Evolutionary conservation across 2,113 vertebrate genomes (phyloP).

Genomic region (Potamarius usumacintae): DNA sequence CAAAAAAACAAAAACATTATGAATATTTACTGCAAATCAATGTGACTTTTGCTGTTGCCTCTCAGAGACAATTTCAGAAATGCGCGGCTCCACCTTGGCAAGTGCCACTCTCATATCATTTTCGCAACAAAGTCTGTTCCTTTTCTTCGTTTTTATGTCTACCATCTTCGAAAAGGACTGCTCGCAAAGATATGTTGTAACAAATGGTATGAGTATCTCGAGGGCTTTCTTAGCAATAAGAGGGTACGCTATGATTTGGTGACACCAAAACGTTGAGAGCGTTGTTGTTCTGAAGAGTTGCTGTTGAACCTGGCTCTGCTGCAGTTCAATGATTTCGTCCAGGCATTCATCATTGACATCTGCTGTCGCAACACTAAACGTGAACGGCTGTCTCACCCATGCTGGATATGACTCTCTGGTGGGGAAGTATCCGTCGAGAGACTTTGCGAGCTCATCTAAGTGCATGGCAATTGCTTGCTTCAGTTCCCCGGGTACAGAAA

Average conservation of each 20-base stretch:
- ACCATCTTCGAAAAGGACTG: neutral
- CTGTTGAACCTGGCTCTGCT: no score
- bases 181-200: no score
- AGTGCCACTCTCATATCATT: neutral
- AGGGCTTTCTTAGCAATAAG: no score
- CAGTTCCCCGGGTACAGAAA: neutral
- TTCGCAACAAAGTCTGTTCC: neutral
- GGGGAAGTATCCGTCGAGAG: neutral
- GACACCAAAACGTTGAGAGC: neutral
- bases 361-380: no score
- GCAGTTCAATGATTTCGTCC: no score
- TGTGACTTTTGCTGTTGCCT: neutral
- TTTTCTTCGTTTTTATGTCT: neutral
- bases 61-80: neutral
- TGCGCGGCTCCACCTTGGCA: neutral
- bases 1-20: no score
- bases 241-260: neutral
- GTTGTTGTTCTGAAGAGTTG: neutral
- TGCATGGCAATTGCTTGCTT: neutral
- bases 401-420: no score
- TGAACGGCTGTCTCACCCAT: no score
- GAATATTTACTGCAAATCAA: neutral
- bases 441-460: neutral
- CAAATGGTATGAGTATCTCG: no score
- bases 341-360: no score